phyloP scores from a whole-genome alignment of 2,888 invertebrate genomes.

The Ectemnius continuus region DNA sequence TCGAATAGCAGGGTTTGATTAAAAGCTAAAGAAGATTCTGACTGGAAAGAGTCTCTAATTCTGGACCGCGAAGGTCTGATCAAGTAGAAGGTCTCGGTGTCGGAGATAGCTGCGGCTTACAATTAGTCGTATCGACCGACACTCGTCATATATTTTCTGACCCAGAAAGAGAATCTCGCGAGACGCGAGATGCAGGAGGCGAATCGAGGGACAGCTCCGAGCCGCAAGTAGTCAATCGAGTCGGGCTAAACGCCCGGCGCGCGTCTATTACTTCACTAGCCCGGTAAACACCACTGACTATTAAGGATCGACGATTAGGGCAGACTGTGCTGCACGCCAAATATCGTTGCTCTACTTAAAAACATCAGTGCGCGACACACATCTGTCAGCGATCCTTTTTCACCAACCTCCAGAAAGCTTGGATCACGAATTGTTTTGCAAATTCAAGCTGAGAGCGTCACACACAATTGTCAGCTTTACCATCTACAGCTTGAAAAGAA shows the following conservation, averaged over 20 bases:
- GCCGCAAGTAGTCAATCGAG: constrained; percentile 36
- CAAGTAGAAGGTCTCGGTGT: constrained; percentile 14
- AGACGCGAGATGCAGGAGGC: constrained; percentile 6
- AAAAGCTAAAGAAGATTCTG: neutral
- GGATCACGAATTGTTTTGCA: too few species aligned
- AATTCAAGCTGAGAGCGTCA: too few species aligned
- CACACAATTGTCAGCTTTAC: too few species aligned
- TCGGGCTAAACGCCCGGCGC: constrained; percentile 42
- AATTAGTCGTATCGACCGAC: constrained; percentile 54
- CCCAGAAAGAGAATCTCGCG: constrained; percentile 55
- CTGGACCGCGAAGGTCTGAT: too few species aligned
- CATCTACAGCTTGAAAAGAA: too few species aligned
- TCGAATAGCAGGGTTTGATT: constrained; percentile 15
- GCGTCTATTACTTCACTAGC: constrained; percentile 37
- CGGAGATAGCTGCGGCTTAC: constrained; percentile 41
- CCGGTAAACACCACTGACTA: constrained; percentile 40
- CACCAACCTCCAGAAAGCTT: too few species aligned
- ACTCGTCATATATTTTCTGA: constrained; percentile 58
- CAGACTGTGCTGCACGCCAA: constrained; percentile 40
- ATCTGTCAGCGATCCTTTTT: too few species aligned
- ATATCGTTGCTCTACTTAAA: constrained; percentile 30
- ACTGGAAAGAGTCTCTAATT: too few species aligned
- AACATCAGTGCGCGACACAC: neutral
- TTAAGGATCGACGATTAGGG: constrained; percentile 63
- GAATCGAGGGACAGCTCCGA: neutral